phyloP scores from a whole-genome alignment of 1,140 invertebrate species.

The Bombus fervidus region DNA sequence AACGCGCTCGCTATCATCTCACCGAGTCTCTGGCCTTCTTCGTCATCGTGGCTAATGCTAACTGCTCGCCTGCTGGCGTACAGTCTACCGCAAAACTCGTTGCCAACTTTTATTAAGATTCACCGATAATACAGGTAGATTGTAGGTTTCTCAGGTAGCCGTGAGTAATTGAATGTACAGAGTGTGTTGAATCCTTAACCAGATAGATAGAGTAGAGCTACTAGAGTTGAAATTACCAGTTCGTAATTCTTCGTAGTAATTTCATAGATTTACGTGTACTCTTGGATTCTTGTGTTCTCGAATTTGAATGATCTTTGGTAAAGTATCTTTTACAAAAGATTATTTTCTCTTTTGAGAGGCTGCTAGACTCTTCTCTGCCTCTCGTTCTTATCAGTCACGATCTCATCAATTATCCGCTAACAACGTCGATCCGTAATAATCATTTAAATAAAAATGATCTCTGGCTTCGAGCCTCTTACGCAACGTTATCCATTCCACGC shows the following conservation, averaged over 20 bases:
- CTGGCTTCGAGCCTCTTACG: neutral
- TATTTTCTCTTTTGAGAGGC: too few species aligned
- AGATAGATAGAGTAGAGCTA: too few species aligned
- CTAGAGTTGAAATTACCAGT: too few species aligned
- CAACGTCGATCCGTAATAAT: neutral
- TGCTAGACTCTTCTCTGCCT: too few species aligned
- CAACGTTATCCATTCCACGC: neutral
- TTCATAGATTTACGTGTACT: too few species aligned
- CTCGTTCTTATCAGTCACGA: neutral
- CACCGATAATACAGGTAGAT: neutral
- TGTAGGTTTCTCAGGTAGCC: too few species aligned
- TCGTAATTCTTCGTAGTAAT: too few species aligned
- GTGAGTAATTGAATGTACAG: too few species aligned
- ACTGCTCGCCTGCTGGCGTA: slow-evolving; percentile 60
- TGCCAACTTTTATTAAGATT: neutral
- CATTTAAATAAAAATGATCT: neutral
- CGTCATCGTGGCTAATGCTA: slow-evolving; percentile 71
- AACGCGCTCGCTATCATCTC: slow-evolving; percentile 71
- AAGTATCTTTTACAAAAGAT: too few species aligned
- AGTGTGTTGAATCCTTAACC: too few species aligned
- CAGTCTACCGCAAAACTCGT: slow-evolving; percentile 41
- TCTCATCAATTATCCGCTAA: slow-evolving; percentile 15
- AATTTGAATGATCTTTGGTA: too few species aligned
- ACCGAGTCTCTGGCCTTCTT: slow-evolving; percentile 63
- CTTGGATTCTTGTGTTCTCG: too few species aligned